Evolutionary conservation across 2,888 invertebrate species (phyloP).

Genomic region (Epistrophe grossulariae): DNA sequence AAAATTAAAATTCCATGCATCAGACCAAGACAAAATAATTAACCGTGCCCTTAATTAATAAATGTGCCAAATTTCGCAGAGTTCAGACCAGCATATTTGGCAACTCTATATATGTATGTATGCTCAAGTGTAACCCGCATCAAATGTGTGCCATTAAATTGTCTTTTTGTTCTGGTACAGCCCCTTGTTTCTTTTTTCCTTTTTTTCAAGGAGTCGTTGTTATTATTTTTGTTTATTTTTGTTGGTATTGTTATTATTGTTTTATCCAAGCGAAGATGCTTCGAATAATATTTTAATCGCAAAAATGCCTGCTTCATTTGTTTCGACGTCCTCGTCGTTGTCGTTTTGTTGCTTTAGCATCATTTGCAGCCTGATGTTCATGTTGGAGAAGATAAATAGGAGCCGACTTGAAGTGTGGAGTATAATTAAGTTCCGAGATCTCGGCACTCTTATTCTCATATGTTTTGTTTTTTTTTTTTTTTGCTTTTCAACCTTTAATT

Average conservation of each 20-base stretch:
- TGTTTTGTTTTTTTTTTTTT: neutral
- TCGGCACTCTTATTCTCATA: constrained; percentile 29
- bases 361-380: constrained; percentile 33
- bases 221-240: constrained; percentile 10
- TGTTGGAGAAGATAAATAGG: constrained; percentile 36
- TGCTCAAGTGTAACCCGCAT: constrained; percentile 23
- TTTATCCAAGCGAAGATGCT: constrained; percentile 28
- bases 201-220: constrained; percentile 6
- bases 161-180: constrained; percentile 1
- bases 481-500: constrained; percentile 26
- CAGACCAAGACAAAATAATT: too few species aligned
- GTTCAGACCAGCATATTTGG: neutral
- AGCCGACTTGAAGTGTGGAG: constrained; percentile 29
- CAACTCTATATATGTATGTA: constrained; percentile 3
- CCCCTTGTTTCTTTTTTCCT: neutral
- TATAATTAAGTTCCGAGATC: constrained; percentile 62
- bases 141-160: constrained; percentile 57
- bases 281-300: constrained; percentile 55
- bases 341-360: neutral
- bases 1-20: too few species aligned
- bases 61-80: neutral
- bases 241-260: neutral
- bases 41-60: neutral
- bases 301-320: constrained; percentile 61
- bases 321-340: neutral